phyloP scores from a whole-genome alignment of 2,797 vertebrate genomes.

The Garrulus glandarius region DNA sequence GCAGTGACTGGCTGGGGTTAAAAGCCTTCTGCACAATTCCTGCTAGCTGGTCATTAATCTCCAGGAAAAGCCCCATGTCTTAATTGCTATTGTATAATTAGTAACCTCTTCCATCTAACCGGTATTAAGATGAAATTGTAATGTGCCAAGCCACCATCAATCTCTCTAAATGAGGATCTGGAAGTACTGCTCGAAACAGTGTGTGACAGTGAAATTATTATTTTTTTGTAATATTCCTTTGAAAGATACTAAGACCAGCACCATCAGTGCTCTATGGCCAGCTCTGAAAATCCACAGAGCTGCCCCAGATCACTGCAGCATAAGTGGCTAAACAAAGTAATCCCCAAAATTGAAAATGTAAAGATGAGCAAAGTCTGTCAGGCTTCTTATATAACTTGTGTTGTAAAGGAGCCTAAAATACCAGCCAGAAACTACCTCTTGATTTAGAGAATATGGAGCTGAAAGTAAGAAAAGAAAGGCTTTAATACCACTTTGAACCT shows the following conservation, averaged over 20 bases:
- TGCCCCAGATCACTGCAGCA: neutral
- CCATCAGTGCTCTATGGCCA: neutral
- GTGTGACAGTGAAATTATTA: neutral
- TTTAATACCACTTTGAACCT: neutral
- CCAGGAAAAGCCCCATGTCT: constrained; percentile 32
- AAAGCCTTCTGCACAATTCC: constrained; percentile 6
- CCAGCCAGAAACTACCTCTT: neutral
- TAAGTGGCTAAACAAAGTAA: neutral
- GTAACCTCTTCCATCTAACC: constrained; percentile 18
- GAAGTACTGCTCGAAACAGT: neutral
- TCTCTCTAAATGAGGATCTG: neutral
- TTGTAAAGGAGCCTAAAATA: neutral
- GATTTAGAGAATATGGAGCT: neutral
- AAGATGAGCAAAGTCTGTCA: neutral
- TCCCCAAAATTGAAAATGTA: neutral
- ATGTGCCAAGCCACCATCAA: neutral
- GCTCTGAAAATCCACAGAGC: neutral
- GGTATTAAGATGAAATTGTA: neutral
- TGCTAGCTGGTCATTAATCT: constrained; percentile 57
- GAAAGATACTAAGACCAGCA: neutral
- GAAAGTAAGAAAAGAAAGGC: neutral
- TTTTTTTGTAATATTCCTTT: neutral
- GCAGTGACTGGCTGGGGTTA: constrained; percentile 34
- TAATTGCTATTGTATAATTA: constrained; percentile 58
- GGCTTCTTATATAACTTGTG: neutral